Evolutionary conservation across 2,797 vertebrate species (phyloP), one percentile per base, ranked within the genome.

Genomic region (Intellagama lesueurii): DNA sequence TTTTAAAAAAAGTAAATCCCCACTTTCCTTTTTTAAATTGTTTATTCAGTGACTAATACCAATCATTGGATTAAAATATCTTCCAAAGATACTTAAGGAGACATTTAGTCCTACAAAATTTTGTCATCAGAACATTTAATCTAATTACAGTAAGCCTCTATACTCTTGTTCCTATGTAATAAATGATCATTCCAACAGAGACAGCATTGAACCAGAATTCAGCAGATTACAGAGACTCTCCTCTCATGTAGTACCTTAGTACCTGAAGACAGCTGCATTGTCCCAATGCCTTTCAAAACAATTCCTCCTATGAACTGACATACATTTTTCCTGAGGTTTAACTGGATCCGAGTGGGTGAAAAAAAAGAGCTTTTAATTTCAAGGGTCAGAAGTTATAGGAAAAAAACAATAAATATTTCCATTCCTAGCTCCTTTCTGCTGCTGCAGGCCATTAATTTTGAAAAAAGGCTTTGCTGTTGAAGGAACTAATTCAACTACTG

Each of bases 301-400:
- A 89, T 83, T 94, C 90, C 66, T 89, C 81, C 64, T 72, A 92
- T 91, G 92, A 94, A 96, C 75, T 86, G 92, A 92, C 40, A 73
- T 0, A 96, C 83, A 90, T 94, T 97, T 97, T 96, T 96, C 91
- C 92, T 94, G 69, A 22, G 35, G 89, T 91, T 95, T 96, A 96
- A 95, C 82, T 96, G 90, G 82, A 95, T 93, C 78, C 92, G 81
- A 93, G 90, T 69, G 72, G 82, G 86, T 94, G 70, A 87, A 86
- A 76, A 94, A 76, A 94, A 96, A 96, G 84, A 92, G 82, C 60
- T 95, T 96, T 96, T 96, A 94, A 96, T 96, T 97, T 97, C 93
- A 96, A 95, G 93, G 92, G 94, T 96, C 95, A 96, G 91, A 96
- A 96, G 94, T 93, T 92, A 94, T 94, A 5, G 5, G 19, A 22